Conservation (phyloP, 2,113 vertebrate genomes). For the Trogon surrucura region DNA sequence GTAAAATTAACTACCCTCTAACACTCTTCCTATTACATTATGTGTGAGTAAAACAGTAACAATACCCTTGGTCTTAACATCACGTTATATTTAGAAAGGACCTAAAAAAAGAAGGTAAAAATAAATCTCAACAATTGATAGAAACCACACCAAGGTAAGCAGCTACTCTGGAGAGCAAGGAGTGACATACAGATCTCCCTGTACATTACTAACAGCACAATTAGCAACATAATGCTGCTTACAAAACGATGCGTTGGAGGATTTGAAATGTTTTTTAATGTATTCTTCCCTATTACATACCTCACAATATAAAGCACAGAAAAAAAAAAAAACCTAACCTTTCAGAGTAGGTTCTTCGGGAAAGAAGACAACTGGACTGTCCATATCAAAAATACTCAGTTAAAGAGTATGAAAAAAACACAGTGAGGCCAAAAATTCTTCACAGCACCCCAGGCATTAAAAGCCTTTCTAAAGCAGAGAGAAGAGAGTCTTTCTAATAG, state of each 20-base stretch:
- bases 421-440: not conserved
- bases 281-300: not conserved
- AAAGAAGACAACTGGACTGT: not conserved
- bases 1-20: constrained; percentile 1
- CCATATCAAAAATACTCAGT: not conserved
- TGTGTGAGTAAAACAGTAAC: not conserved
- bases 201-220: not conserved
- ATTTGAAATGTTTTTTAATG: not conserved
- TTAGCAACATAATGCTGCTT: not conserved
- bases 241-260: not conserved
- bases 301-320: not conserved
- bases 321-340: not conserved
- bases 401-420: not conserved
- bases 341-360: not conserved
- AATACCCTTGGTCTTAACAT: not conserved
- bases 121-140: not conserved
- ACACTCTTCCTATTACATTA: not conserved
- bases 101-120: not conserved
- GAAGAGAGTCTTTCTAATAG: not conserved
- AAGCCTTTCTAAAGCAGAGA: not conserved
- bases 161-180: not conserved
- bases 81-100: not conserved
- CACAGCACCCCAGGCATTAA: not conserved
- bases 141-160: not conserved
- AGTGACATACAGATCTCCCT: not conserved